Evolutionary conservation across 2,797 vertebrate species (phyloP), one percentile per base, ranked within the genome.

Genomic region (Necrosyrtes monachus): DNA sequence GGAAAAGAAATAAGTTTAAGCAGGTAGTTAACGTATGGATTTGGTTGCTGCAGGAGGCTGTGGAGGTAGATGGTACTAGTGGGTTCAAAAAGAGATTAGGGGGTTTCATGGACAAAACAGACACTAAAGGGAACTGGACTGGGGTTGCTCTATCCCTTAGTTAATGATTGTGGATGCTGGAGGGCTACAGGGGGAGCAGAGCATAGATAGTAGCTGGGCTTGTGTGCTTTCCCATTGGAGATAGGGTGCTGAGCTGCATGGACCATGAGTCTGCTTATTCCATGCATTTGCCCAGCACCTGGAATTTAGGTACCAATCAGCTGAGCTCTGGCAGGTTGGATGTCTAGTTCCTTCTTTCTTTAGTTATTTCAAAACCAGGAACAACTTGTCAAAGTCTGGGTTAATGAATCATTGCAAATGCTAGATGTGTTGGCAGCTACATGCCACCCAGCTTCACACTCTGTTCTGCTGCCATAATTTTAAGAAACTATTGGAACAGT

Each of bases 401-500:
- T 90, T 97, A 96, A 94, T 97, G 94, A 97, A 96, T 97, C 96
- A 96, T 60, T 96, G 92, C 88, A 62, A 97, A 64, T 77, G 93
- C 93, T 95, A 82, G 82, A 89, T 91, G 89, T 96, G 94, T 96
- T 97, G 94, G 96, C 95, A 97, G 93, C 75, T 94, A 82, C 86
- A 85, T 95, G 94, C 91, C 95, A 97, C 94, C 92, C 93, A 95
- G 92, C 83, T 97, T 97, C 96, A 96, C 96, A 95, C 94, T 97
- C 95, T 96, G 93, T 97, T 97, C 95, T 95, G 51, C 88, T 96
- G 85, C 92, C 23, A 64, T 96, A 79, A 92, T 94, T 97, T 94
- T 91, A 96, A 94, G 91, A 94, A 96, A 92, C 39, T 73, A 80
- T 97, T 94, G 96, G 92, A 97, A 96, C 75, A 25, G 60, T 88